Conservation (phyloP, 1,140 invertebrate species). For the Leguminivora glycinivorella region DNA sequence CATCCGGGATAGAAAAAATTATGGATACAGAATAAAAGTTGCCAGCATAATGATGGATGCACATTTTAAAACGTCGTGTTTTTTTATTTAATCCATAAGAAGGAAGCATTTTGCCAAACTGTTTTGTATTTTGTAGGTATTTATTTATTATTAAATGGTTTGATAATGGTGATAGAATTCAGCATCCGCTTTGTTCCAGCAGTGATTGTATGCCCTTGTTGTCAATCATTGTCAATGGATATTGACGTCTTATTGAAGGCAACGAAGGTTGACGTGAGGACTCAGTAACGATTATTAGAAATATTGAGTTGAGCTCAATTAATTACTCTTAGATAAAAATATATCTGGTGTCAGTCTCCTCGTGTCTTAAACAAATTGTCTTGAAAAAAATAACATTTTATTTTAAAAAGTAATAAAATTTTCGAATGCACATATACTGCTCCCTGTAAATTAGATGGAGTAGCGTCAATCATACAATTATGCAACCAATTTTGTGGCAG, state of each 20-base stretch:
- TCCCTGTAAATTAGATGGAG: background rate
- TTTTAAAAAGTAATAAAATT: no score
- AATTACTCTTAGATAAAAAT: background rate
- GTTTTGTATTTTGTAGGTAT: no score
- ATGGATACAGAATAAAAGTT: no score
- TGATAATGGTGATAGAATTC: constrained; percentile 5
- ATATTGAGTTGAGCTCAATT: background rate
- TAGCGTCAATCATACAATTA: background rate
- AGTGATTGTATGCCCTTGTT: constrained; percentile 23
- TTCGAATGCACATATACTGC: no score
- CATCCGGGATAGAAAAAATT: no score
- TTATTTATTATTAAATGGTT: background rate
- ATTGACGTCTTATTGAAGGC: constrained; percentile 20
- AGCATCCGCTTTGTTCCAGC: constrained; percentile 1
- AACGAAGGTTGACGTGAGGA: constrained; percentile 1
- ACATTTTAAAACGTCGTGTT: no score
- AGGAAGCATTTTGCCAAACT: no score
- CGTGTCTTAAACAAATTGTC: no score
- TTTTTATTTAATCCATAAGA: no score
- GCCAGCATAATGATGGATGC: no score
- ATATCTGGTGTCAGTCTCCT: background rate
- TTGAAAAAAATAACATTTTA: no score
- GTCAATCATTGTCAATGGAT: constrained; percentile 21
- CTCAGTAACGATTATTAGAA: background rate
- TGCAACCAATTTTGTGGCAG: background rate